Conservation (phyloP, 2,797 vertebrate genomes). For the Masticophis lateralis region DNA sequence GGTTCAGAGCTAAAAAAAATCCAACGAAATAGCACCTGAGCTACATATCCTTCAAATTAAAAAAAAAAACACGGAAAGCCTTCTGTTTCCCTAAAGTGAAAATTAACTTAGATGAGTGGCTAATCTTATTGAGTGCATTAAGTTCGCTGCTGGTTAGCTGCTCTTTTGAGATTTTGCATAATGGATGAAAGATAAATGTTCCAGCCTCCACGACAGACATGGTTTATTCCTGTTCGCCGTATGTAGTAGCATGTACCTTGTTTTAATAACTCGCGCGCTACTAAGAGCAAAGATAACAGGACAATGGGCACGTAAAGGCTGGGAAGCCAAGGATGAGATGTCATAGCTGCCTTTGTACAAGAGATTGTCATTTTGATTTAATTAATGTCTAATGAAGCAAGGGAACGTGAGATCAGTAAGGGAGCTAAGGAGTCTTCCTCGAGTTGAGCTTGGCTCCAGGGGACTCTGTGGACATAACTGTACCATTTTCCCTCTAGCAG, state of each 20-base stretch:
- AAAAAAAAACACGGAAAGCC: neutral
- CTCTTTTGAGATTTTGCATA: conserved; percentile 66
- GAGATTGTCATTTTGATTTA: neutral
- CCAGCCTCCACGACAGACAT: conserved; percentile 37
- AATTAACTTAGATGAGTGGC: conserved; percentile 54
- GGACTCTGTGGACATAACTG: neutral
- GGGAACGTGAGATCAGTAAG: neutral
- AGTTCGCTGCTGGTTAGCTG: conserved; percentile 51
- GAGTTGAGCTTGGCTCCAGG: neutral
- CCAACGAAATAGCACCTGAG: neutral
- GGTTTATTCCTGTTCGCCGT: conserved; percentile 56
- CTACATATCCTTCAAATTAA: conserved; percentile 35
- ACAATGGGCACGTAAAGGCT: conserved; percentile 12
- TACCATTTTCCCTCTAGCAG: neutral
- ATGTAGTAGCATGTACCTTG: conserved; percentile 55
- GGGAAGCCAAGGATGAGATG: neutral
- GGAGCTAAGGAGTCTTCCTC: neutral
- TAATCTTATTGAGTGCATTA: conserved; percentile 50
- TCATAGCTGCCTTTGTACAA: conserved; percentile 2
- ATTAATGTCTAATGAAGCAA: neutral
- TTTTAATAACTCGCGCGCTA: conserved; percentile 52
- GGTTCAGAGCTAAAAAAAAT: neutral
- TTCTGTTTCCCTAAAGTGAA: conserved; percentile 44
- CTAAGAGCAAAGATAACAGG: conserved; percentile 40
- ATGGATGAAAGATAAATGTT: conserved; percentile 63